phyloP scores from a whole-genome alignment of 2,113 vertebrate species.

The Cichladusa arquata region DNA sequence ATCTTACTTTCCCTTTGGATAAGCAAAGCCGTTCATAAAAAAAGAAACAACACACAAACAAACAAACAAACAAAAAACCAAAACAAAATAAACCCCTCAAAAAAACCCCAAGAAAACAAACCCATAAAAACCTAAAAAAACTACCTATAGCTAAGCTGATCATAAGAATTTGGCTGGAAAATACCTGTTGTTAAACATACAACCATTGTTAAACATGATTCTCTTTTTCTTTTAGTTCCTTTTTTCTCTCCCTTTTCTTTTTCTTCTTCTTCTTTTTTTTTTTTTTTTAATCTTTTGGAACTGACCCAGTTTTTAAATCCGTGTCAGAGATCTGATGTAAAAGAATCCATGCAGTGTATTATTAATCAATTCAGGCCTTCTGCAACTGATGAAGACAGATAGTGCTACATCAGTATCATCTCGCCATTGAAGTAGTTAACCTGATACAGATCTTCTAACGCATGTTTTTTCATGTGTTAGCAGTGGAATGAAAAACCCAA shows the following conservation, averaged over 20 bases:
- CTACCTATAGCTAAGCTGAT: not conserved
- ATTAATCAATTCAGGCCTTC: not conserved
- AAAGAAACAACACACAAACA: no score
- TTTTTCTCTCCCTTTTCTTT: not conserved
- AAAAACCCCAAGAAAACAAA: not conserved
- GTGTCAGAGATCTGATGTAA: not conserved
- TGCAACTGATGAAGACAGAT: not conserved
- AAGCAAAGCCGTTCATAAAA: not conserved
- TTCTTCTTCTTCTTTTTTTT: not conserved
- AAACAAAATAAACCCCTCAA: no score
- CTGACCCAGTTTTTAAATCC: slow-evolving; percentile 17
- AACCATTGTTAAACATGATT: not conserved
- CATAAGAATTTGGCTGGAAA: not conserved
- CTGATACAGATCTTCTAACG: not conserved
- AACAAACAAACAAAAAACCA: no score
- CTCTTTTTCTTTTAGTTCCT: not conserved
- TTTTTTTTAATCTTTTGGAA: not conserved
- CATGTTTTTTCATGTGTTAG: not conserved
- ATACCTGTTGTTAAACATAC: not conserved
- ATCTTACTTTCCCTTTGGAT: not conserved
- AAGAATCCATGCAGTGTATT: not conserved
- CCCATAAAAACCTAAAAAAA: not conserved
- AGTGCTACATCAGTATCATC: not conserved
- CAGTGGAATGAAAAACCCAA: not conserved
- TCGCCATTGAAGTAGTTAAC: not conserved